Evolutionary conservation across 2,888 invertebrate genomes (phyloP).

Genomic region (Acleris sparsana): DNA sequence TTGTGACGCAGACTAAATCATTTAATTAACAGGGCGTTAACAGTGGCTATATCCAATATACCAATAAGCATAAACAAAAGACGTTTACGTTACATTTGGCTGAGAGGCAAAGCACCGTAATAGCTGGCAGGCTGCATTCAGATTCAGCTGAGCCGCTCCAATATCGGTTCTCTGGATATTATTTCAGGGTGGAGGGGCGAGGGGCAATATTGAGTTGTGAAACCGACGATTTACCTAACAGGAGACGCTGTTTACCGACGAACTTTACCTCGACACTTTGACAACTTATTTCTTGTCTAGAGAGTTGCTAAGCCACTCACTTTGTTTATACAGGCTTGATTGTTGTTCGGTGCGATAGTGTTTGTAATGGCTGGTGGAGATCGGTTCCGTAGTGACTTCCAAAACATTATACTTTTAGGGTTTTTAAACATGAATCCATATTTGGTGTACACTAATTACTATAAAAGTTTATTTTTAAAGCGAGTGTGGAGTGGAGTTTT

Average conservation of each 20-base stretch:
- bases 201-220: conserved; percentile 78
- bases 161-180: conserved; percentile 76
- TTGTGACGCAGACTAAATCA: conserved; percentile 39
- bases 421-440: too few relatives aligned
- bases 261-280: conserved; percentile 80
- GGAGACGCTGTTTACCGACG: conserved; percentile 73
- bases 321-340: conserved; percentile 72
- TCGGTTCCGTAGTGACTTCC: conserved; percentile 15
- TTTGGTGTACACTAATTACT: too few relatives aligned
- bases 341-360: conserved; percentile 58
- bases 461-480: too few relatives aligned
- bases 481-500: too few relatives aligned
- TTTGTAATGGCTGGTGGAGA: conserved; percentile 46
- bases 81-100: conserved; percentile 70
- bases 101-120: conserved; percentile 59
- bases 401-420: not conserved
- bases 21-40: conserved; percentile 51
- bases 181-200: conserved; percentile 69
- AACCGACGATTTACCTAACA: conserved; percentile 80
- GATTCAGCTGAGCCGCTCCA: conserved; percentile 67
- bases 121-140: conserved; percentile 65
- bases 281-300: conserved; percentile 82
- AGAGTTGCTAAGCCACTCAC: conserved; percentile 72
- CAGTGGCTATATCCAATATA: conserved; percentile 49
- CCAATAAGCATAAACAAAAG: conserved; percentile 69